Percentiles rank a stretch among this genome's conserved stretches.
Evolutionary conservation across 2,113 vertebrate species (phyloP).

Genomic region (Loxodonta africana): DNA sequence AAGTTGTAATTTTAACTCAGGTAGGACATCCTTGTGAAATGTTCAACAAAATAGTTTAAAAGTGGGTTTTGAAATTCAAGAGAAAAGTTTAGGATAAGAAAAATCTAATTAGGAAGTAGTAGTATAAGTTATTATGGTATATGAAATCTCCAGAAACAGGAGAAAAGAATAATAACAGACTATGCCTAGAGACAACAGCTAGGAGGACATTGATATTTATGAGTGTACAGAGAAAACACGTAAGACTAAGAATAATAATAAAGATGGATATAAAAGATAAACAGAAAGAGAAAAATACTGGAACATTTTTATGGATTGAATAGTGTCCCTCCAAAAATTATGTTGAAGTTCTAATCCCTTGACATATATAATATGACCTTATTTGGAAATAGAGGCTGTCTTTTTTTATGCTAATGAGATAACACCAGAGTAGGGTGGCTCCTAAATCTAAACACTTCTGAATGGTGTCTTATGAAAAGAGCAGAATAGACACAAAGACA

Average conservation of each 20-base stretch:
- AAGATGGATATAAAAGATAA: slow-evolving; percentile 14
- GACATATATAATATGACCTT: background rate
- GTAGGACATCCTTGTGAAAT: background rate
- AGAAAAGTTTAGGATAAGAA: background rate
- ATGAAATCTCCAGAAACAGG: background rate
- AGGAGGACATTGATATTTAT: background rate
- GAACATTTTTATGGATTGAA: background rate
- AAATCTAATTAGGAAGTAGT: background rate
- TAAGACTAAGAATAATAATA: background rate
- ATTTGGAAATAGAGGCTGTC: background rate
- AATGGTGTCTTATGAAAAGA: background rate
- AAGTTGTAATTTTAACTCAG: background rate
- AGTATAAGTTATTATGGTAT: background rate
- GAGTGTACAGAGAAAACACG: background rate
- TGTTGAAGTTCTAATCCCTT: background rate
- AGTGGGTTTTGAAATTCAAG: background rate
- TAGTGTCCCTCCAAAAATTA: background rate
- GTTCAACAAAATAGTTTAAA: background rate
- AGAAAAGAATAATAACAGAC: background rate
- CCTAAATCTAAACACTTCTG: background rate
- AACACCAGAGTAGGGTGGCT: background rate
- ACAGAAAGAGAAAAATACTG: background rate
- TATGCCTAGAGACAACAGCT: background rate
- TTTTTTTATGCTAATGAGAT: background rate
- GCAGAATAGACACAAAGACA: background rate